These are phyloP conservation scores for Cyclopterus lumpus DNA, from an alignment of 2,797 vertebrate species.

Conservation along the genomic window DNA sequence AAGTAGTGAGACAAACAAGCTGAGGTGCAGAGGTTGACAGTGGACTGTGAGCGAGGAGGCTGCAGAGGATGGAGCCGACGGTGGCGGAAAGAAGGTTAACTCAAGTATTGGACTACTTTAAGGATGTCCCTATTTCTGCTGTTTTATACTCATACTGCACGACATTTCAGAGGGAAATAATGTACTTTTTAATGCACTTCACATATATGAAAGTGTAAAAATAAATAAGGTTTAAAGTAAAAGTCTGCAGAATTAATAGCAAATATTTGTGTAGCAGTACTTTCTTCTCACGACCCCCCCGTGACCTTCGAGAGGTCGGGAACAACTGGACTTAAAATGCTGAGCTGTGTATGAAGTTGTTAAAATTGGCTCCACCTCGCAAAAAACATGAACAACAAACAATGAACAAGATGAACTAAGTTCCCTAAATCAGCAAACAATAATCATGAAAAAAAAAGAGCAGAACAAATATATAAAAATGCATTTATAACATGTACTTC, in stretches of 20 bases:
- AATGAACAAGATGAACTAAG: background rate
- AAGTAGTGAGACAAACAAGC: slow-evolving; percentile 45
- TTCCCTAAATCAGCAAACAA: background rate
- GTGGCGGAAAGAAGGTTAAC: background rate
- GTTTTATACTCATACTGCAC: background rate
- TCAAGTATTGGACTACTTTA: background rate
- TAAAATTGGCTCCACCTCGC: background rate
- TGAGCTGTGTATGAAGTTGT: background rate
- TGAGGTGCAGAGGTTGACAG: background rate
- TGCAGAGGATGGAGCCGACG: background rate
- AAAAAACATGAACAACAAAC: background rate
- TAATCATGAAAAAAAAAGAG: background rate
- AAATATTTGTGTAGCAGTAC: background rate
- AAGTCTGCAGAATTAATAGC: background rate
- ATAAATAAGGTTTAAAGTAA: background rate
- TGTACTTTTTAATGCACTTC: background rate
- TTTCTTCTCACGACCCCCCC: background rate
- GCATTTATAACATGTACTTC: background rate
- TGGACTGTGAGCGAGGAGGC: background rate
- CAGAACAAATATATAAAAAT: background rate
- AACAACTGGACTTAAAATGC: background rate
- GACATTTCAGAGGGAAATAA: background rate
- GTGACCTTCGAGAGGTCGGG: background rate
- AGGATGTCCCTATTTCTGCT: background rate
- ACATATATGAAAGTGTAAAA: background rate